Evolutionary conservation across 2,113 vertebrate species (phyloP), one percentile per base, ranked within the genome.

Genomic region (Dipodomys merriami): DNA sequence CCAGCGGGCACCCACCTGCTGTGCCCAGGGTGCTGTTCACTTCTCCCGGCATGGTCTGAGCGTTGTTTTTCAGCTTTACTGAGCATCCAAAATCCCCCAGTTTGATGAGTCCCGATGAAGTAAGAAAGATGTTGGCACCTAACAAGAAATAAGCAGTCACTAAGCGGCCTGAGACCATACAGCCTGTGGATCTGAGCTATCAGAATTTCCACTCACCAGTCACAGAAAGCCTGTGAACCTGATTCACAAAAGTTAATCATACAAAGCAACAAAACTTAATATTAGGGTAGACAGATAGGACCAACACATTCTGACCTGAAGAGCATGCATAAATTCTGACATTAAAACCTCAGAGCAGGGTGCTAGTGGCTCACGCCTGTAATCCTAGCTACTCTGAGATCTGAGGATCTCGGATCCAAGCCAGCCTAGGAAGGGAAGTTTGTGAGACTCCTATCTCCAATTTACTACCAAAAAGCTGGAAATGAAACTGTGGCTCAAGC

Each of bases 101-200:
- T 95, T 99, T 99, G 96, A 99, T 99, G 10, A 99, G 97, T 23
- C 99, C 99, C 0, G 99, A 99, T 0, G 99, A 99, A 30, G 99
- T 99, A 93, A 99, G 98, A 97, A 99, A 99, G 94, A 99, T 99
- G 95, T 99, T 99, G 96, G 99, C 99, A 97, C 99, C 99, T 99
- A 96, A 49, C 19, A 92, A 92, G 94, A 83, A 95, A 87, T 0
- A 15, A 27, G 62, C 44, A 27, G 53, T 77, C 18, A 27, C 85
- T 65, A 96, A 35, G 67, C 46, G 69, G 86, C 33, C 74, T 0
- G 16, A 77, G 2, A 62, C 53, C 53, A 57, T 16, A 13, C 53
- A 15, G 53, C 53, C 53, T 57, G 49, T 49, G 49, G 4, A 57
- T 18, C 57, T 19, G 9, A 35, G 22, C 72, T 2, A 8, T 27